Evolutionary conservation across 1,140 invertebrate species (phyloP).

Genomic region (Vanessa tameamea): DNA sequence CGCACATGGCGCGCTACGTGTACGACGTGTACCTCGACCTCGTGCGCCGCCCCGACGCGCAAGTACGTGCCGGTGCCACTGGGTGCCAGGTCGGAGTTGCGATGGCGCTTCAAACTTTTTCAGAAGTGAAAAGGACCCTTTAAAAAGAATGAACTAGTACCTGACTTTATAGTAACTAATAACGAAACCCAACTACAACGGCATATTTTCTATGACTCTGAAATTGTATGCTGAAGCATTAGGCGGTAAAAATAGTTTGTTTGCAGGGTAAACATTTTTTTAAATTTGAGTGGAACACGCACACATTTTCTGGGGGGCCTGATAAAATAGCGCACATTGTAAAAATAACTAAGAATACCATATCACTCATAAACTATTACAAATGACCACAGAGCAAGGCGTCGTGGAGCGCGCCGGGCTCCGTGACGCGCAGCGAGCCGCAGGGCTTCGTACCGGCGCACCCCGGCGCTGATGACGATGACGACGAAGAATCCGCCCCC

Average conservation of each 20-base stretch:
- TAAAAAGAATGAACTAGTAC: no score
- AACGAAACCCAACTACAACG: no score
- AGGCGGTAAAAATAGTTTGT: background rate
- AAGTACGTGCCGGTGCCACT: conserved; percentile 15
- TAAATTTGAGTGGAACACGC: no score
- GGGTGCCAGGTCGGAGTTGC: no score
- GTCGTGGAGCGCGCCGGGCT: conserved; percentile 66
- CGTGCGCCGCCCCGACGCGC: conserved; percentile 64
- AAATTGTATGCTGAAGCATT: no score
- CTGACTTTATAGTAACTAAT: no score
- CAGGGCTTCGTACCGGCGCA: conserved; percentile 79
- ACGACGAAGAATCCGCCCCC: conserved; percentile 61
- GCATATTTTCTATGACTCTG: no score
- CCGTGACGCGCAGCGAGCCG: conserved; percentile 42
- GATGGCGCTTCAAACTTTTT: background rate
- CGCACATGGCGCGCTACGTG: conserved; percentile 95
- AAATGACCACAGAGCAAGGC: conserved; percentile 15
- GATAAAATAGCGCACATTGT: no score
- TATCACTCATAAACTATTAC: background rate
- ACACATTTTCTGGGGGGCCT: no score
- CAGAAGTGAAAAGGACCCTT: no score
- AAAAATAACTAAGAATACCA: background rate
- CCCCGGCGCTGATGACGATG: conserved; percentile 80
- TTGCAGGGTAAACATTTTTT: no score
- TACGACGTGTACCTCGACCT: conserved; percentile 93